Evolutionary conservation across 2,113 vertebrate genomes (phyloP), one percentile per base, ranked within the genome.

Genomic region (Solea solea): DNA sequence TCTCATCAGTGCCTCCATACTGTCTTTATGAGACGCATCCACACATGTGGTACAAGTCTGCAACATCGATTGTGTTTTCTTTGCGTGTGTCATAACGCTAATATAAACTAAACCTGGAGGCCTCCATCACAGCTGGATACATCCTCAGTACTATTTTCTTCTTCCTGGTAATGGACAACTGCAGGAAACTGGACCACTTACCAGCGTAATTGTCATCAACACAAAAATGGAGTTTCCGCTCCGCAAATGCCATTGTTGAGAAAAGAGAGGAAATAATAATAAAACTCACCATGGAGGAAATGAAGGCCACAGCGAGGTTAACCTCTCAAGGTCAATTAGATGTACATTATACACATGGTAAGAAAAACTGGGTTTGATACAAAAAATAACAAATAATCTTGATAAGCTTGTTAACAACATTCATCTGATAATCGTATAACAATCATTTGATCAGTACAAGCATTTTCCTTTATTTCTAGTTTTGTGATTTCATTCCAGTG

Each of bases 111-210:
- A 74, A 82, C 72, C 60, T 50, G 4, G 4, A 65, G 56, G 69
- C 81, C 14, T 79, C 82, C 72, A 77, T 88, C 82, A 71, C 78
- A 86, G 82, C 82, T 78, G 78, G 85, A 81, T 41, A 55, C 62
- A 65, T 71, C 61, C 59, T 61, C 9, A 1, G 27, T 34, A 50
- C 51, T 72, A 11, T 41, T 64, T 14, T 53, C 54, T 34, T 52
- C 15, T 81, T 73, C 59, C 65, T 56, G 48, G 41, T 69, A 71
- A 76, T 61, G 13, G 72, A 78, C 55, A 78, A 57, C 51, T 34
- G 34, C 34, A 61, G 14, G 48, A 53, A 70, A 78, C 64, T 42
- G 54, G 16, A 15, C 12, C 0, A 4, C 53, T 21, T 55, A 13
- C 25, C 1, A 2, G 21, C 49, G 52, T 21, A 28, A 83, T 83